phyloP scores from a whole-genome alignment of 2,797 vertebrate species.

The Heteromormyrus szaboi region DNA sequence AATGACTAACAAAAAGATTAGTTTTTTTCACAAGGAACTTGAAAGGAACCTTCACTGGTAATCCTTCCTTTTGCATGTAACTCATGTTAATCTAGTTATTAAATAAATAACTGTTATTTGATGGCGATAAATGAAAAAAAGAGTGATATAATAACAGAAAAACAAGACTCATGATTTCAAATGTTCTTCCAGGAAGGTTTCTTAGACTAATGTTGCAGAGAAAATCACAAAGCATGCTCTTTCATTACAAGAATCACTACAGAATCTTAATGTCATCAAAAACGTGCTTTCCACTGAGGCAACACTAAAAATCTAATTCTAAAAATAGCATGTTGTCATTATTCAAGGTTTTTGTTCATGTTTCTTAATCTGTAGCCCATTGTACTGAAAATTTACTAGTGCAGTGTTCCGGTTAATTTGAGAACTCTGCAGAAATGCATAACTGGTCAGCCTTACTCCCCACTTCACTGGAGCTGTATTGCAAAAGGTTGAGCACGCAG shows the following conservation, averaged over 20 bases:
- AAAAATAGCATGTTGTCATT: slow-evolving; percentile 25
- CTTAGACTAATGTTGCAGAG: neutral
- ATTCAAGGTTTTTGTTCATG: slow-evolving; percentile 25
- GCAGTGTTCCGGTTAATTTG: slow-evolving; percentile 24
- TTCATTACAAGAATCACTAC: slow-evolving; percentile 23
- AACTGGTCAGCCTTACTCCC: slow-evolving; percentile 8
- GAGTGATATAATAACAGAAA: neutral
- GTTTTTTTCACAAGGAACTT: neutral
- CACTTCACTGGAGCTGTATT: slow-evolving; percentile 1
- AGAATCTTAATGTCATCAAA: slow-evolving; percentile 19
- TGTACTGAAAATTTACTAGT: slow-evolving; percentile 17
- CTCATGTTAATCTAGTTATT: neutral
- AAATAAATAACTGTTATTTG: neutral
- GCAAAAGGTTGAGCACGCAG: slow-evolving; percentile 11
- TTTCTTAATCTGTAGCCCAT: slow-evolving; percentile 30
- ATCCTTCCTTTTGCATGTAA: neutral
- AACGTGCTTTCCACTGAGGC: slow-evolving; percentile 9
- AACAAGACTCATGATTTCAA: neutral
- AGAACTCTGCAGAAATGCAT: slow-evolving; percentile 14
- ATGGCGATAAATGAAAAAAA: neutral
- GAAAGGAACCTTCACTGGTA: neutral
- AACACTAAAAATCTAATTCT: slow-evolving; percentile 20
- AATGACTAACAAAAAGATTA: neutral
- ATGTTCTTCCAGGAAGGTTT: neutral
- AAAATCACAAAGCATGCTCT: slow-evolving; percentile 22